A percentile compares a stretch with the other conserved stretches of the same genome.
phyloP scores from a whole-genome alignment of 2,797 vertebrate genomes.

The Pangasius macronema region DNA sequence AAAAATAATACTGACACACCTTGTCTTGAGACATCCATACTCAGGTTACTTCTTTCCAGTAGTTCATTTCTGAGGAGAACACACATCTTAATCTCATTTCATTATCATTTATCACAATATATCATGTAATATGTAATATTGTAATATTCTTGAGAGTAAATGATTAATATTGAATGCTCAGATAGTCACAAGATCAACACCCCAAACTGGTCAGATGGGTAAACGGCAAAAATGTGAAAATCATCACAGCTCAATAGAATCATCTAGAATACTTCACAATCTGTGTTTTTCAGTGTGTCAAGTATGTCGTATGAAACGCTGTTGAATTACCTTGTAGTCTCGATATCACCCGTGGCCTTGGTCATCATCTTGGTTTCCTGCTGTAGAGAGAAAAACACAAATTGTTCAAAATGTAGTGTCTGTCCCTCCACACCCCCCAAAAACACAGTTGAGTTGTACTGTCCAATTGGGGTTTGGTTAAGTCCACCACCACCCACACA shows the following conservation, averaged over 20 bases:
- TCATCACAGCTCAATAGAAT: conserved; percentile 10
- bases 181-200: conserved; percentile 17
- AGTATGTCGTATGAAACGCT: not conserved
- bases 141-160: not conserved
- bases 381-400: not conserved
- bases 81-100: not conserved
- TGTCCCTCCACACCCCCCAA: not conserved
- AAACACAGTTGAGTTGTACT: not conserved
- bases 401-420: not conserved
- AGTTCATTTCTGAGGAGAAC: not conserved
- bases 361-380: not conserved
- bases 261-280: not conserved
- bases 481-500: not conserved
- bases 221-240: conserved; percentile 27
- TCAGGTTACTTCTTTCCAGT: not conserved
- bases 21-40: not conserved
- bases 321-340: not conserved
- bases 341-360: not conserved
- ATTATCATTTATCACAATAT: too few species aligned
- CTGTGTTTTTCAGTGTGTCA: not conserved
- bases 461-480: not conserved
- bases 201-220: conserved; percentile 16
- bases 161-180: not conserved
- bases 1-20: not conserved
- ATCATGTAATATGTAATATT: too few species aligned